Evolutionary conservation across 1,140 invertebrate species (phyloP).

Genomic region (Pectinophora gossypiella): DNA sequence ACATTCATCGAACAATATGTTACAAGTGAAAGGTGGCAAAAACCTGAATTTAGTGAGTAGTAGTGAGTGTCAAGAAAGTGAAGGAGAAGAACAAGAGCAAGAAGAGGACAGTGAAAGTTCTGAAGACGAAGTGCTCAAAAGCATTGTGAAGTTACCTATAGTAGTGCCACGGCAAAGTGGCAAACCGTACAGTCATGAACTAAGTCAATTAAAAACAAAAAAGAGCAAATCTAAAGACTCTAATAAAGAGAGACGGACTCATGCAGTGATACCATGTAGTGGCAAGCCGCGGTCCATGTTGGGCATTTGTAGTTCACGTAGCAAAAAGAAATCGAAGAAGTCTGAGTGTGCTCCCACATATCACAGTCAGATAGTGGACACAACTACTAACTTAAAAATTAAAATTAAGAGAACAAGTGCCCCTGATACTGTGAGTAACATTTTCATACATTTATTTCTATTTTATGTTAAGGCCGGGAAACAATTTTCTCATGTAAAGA

Average conservation of each 20-base stretch:
- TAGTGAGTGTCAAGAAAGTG: slow-evolving; percentile 56
- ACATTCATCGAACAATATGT: slow-evolving; percentile 45
- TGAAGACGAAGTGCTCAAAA: slow-evolving; percentile 63
- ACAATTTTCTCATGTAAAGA: too few relatives aligned
- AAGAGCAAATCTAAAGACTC: slow-evolving; percentile 58
- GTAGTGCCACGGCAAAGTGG: slow-evolving; percentile 60
- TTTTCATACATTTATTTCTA: neutral
- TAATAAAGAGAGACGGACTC: slow-evolving; percentile 57
- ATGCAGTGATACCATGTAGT: slow-evolving; percentile 65
- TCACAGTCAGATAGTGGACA: slow-evolving; percentile 71
- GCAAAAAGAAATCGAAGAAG: slow-evolving; percentile 72
- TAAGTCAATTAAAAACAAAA: slow-evolving; percentile 73
- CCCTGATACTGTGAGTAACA: slow-evolving; percentile 53
- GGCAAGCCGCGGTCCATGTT: slow-evolving; percentile 73
- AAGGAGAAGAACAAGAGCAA: slow-evolving; percentile 36
- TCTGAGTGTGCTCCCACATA: slow-evolving; percentile 61
- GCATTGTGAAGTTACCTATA: slow-evolving; percentile 67
- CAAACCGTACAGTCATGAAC: slow-evolving; percentile 73
- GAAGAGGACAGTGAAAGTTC: slow-evolving; percentile 62
- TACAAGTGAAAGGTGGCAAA: slow-evolving; percentile 70
- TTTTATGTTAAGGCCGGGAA: too few relatives aligned
- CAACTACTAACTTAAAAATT: slow-evolving; percentile 67
- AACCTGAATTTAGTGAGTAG: slow-evolving; percentile 71
- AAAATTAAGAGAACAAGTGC: slow-evolving; percentile 63
- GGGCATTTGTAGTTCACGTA: slow-evolving; percentile 62